Base-by-base conservation (phyloP, 2,113 vertebrate species). In the Brevimyrus niger region DNA sequence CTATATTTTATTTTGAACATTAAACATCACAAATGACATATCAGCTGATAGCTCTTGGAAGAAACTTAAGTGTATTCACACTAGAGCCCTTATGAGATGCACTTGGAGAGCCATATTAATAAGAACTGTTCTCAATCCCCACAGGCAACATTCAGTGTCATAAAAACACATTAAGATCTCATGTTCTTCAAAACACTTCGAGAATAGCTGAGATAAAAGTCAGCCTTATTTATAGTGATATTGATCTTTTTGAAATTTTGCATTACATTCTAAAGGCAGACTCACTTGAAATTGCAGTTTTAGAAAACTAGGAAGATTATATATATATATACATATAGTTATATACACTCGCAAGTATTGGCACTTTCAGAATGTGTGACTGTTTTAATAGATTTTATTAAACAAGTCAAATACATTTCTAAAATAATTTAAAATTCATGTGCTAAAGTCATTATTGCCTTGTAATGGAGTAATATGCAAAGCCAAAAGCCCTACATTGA, bases 141-240 rank as follows among this genome's bases (percentile, higher is more conserved):
- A 42, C 84, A 48, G 46, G 84, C 27, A 50, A 86, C n/a, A 86
- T 89, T 86, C 55, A 50, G 19, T 65, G 44, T 65, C 85, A 23
- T 89, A 86, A 69, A 31, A 89, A 89, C 38, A 87, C 84, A 86
- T 86, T 84, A 84, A n/a, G 58, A 86, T 69, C 15, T 61, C 55
- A 48, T 86, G 53, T 89, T 89, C 53, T 69, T 48, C 76, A 31
- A 42, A 31, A 35, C 53, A 10, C 21, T 51, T 73, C 35, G 83
- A 47, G 42, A 86, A 50, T n/a, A 3, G 89, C 84, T 23, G n/a
- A 86, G 61, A 86, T 89, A 51, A 89, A 65, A 65, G n/a, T 48
- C 38, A 73, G 88, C 69, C 55, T 69, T 44, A 42, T 35, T 86
- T 86, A 17, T 83, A 83, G 82, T 88, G 46, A 31, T 88, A 58